A percentile compares a stretch with the other conserved stretches of the same genome.
Evolutionary conservation across 2,113 vertebrate genomes (phyloP).

Genomic region (Oreocharis arfaki): DNA sequence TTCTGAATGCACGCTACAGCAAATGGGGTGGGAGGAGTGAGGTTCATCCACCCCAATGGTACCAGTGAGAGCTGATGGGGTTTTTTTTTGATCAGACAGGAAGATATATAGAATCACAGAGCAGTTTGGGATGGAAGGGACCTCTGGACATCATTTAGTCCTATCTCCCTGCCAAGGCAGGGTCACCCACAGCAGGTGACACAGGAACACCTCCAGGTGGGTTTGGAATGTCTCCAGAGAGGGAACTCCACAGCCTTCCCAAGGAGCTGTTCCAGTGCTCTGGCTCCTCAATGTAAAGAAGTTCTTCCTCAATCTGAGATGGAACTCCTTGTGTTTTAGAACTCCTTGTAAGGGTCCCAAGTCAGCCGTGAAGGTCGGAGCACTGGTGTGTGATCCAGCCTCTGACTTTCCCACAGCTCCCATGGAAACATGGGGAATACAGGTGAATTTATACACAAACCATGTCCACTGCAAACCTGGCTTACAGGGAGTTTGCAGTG

Average conservation of each 20-base stretch:
- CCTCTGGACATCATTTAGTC: background rate
- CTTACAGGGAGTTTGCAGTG: background rate
- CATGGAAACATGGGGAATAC: accelerated
- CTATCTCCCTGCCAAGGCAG: background rate
- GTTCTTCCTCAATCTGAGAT: background rate
- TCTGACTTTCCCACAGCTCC: background rate
- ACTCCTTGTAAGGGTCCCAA: background rate
- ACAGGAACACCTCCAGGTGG: background rate
- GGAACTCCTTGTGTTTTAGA: background rate
- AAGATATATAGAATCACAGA: background rate
- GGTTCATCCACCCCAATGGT: background rate
- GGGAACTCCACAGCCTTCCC: background rate
- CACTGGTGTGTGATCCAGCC: background rate
- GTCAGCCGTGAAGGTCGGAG: background rate
- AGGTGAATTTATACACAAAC: background rate
- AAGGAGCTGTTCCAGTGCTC: background rate
- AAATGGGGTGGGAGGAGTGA: background rate
- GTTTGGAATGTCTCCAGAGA: background rate
- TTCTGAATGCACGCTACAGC: background rate
- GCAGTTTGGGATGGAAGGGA: background rate
- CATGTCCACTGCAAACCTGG: background rate
- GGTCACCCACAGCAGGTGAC: background rate
- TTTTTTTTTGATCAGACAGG: background rate
- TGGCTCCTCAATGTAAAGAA: background rate
- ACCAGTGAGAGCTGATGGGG: background rate